These are phyloP conservation scores for Serranus cabrilla DNA, from an alignment of 2,797 vertebrate genomes.

Conservation along the genomic window DNA sequence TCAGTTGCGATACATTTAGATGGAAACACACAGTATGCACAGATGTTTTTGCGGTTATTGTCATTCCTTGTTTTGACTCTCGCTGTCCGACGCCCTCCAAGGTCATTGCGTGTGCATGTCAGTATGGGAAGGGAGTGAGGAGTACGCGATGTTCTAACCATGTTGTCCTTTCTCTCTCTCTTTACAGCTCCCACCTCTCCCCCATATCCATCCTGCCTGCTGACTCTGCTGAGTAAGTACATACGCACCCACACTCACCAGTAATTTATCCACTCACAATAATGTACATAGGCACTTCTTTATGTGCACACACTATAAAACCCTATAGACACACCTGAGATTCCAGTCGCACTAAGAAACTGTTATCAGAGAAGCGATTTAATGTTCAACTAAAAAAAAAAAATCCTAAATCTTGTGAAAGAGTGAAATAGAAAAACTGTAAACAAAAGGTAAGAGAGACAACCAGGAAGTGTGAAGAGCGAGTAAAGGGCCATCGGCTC, in stretches of 20 bases:
- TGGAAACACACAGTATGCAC: background rate
- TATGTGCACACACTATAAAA: background rate
- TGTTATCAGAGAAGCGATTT: background rate
- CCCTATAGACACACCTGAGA: background rate
- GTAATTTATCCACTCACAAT: background rate
- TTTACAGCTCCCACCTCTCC: conserved; percentile 88
- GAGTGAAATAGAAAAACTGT: background rate
- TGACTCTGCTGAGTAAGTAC: conserved; percentile 95
- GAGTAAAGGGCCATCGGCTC: conserved; percentile 5
- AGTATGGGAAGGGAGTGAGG: conserved; percentile 16
- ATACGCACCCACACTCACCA: background rate
- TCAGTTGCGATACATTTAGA: too few relatives aligned
- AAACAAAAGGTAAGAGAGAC: background rate
- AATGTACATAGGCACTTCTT: background rate
- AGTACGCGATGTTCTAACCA: conserved; percentile 70
- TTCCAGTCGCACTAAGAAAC: background rate
- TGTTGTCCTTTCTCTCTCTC: conserved; percentile 65
- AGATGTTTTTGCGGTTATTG: conserved; percentile 2
- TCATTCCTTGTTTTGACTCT: conserved; percentile 43
- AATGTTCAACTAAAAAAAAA: background rate
- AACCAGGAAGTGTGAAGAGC: background rate
- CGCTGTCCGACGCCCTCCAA: conserved; percentile 14
- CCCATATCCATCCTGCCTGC: conserved; percentile 93
- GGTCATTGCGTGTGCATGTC: conserved; percentile 47
- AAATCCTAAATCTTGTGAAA: background rate